These are phyloP conservation scores for Auanema sp. DNA, from an alignment of 2,888 invertebrate species.

Conservation along the genomic window DNA sequence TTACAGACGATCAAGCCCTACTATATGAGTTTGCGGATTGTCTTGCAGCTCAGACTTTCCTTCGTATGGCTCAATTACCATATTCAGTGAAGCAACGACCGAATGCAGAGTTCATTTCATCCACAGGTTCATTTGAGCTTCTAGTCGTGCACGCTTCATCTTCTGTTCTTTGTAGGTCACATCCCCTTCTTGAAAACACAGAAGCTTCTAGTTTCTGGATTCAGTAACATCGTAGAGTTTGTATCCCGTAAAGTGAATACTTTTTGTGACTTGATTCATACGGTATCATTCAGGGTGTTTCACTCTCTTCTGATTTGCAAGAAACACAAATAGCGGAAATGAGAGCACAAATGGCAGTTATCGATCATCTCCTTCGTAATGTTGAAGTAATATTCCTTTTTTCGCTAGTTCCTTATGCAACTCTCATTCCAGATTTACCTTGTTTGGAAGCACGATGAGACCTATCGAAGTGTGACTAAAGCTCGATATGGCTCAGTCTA, in stretches of 20 bases:
- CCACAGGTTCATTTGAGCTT: slow-evolving; percentile 69
- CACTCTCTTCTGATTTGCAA: slow-evolving; percentile 76
- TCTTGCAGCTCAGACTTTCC: slow-evolving; percentile 85
- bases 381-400: slow-evolving; percentile 75
- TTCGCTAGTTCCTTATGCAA: slow-evolving; percentile 43
- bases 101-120: slow-evolving; percentile 96
- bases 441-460: slow-evolving; percentile 82
- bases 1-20: slow-evolving; percentile 83
- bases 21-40: slow-evolving; percentile 91
- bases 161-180: slow-evolving; percentile 71
- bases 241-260: slow-evolving; percentile 76
- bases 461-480: slow-evolving; percentile 78
- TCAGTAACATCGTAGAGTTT: slow-evolving; percentile 87
- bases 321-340: slow-evolving; percentile 83
- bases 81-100: slow-evolving; percentile 80
- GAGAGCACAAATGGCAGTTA: slow-evolving; percentile 87
- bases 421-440: slow-evolving; percentile 75
- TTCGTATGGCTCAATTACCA: slow-evolving; percentile 86
- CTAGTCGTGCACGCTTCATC: background rate
- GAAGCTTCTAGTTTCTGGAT: slow-evolving; percentile 82
- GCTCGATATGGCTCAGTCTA: slow-evolving; percentile 84
- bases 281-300: slow-evolving; percentile 70
- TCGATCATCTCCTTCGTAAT: slow-evolving; percentile 79
- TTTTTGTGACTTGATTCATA: background rate
- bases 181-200: slow-evolving; percentile 91